Conservation (phyloP, 1,140 invertebrate species). For the Vanessa atalanta region DNA sequence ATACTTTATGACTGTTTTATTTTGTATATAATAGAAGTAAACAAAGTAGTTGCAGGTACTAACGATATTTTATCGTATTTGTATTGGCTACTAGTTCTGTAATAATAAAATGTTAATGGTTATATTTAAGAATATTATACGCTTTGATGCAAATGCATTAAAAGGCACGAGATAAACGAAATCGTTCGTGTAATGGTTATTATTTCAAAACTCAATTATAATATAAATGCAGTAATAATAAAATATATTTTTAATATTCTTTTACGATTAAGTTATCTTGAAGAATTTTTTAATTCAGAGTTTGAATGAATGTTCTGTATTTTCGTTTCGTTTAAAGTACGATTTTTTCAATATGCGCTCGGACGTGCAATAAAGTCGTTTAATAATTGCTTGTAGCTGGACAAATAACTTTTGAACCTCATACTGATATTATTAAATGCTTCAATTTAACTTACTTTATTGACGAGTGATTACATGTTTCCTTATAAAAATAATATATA, state of each 20-base stretch:
- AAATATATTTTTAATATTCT: slow-evolving; percentile 21
- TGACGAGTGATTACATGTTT: too few relatives aligned
- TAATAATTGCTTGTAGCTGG: not conserved
- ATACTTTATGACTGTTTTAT: not conserved
- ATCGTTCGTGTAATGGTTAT: slow-evolving; percentile 23
- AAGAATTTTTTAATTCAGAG: slow-evolving; percentile 2
- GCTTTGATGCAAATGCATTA: slow-evolving; percentile 4
- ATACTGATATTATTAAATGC: too few relatives aligned
- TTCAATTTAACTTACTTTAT: too few relatives aligned
- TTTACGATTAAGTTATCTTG: slow-evolving; percentile 30
- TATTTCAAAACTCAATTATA: slow-evolving; percentile 33
- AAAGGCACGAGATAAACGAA: slow-evolving; percentile 21
- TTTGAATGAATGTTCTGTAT: slow-evolving; percentile 14
- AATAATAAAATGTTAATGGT: slow-evolving; percentile 6
- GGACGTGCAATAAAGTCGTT: not conserved
- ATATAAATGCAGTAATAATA: slow-evolving; percentile 29
- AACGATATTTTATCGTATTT: not conserved
- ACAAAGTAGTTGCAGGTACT: too few relatives aligned
- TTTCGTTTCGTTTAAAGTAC: not conserved
- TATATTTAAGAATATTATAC: slow-evolving; percentile 9
- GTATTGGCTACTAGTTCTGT: not conserved
- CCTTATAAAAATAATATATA: too few relatives aligned
- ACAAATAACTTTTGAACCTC: too few relatives aligned
- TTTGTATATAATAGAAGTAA: not conserved
- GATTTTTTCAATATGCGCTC: not conserved